A percentile compares a stretch with the other conserved stretches of the same genome.
Conservation (phyloP, 2,888 invertebrate genomes). For the Nomada flava region DNA sequence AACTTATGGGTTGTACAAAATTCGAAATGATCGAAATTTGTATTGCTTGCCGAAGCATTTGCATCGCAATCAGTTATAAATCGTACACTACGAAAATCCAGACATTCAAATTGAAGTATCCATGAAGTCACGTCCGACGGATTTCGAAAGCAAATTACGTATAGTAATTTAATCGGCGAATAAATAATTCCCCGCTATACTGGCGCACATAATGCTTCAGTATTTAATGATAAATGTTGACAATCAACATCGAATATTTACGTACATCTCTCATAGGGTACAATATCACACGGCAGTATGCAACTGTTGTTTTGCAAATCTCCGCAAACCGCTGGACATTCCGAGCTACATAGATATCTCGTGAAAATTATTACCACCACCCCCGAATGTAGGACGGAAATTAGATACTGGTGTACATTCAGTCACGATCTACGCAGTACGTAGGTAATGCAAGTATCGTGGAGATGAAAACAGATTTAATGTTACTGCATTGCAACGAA, state of each 20-base stretch:
- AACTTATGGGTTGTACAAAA: too few species aligned
- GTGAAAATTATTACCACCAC: slow-evolving; percentile 63
- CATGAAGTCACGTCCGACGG: not conserved
- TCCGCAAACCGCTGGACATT: slow-evolving; percentile 53
- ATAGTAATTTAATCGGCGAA: slow-evolving; percentile 13
- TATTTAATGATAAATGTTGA: slow-evolving; percentile 48
- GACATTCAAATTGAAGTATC: not conserved
- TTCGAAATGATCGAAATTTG: not conserved
- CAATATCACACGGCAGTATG: slow-evolving; percentile 20
- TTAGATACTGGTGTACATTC: slow-evolving; percentile 63
- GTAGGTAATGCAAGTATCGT: slow-evolving; percentile 46
- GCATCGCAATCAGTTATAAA: not conserved
- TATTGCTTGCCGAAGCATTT: not conserved
- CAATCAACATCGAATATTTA: slow-evolving; percentile 53
- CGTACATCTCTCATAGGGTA: slow-evolving; percentile 24
- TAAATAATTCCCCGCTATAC: slow-evolving; percentile 32
- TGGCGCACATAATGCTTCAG: slow-evolving; percentile 24
- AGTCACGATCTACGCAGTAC: slow-evolving; percentile 47
- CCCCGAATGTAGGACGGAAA: slow-evolving; percentile 59
- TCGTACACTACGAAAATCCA: not conserved
- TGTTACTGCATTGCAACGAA: not conserved
- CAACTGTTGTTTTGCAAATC: slow-evolving; percentile 68
- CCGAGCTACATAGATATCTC: slow-evolving; percentile 53
- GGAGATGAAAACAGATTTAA: not conserved
- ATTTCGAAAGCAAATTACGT: slow-evolving; percentile 1